Percentiles rank a stretch among this genome's conserved stretches.
These are phyloP conservation scores for Drosophila persimilis DNA, from an alignment of 1,140 invertebrate species.

Conservation along the genomic window DNA sequence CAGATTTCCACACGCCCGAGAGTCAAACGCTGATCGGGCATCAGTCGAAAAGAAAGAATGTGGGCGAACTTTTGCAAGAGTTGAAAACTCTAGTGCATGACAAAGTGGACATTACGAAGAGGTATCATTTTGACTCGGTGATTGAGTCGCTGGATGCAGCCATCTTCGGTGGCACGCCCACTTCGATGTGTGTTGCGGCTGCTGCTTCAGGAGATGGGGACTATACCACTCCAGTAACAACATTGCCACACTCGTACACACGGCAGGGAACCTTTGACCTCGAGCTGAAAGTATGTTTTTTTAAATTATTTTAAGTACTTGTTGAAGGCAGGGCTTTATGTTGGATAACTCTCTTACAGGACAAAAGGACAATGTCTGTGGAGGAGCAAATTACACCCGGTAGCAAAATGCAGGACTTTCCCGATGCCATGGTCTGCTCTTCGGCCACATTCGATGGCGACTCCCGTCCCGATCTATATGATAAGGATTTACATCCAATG, in stretches of 20 bases:
- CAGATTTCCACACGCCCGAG: background rate
- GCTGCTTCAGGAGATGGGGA: background rate
- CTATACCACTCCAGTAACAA: background rate
- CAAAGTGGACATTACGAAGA: conserved; percentile 31
- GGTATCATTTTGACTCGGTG: conserved; percentile 36
- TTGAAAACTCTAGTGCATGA: conserved; percentile 27
- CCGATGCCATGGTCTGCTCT: conserved; percentile 70
- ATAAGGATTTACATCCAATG: conserved; percentile 7
- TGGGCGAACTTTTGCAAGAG: conserved; percentile 24
- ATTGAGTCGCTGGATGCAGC: conserved; percentile 20
- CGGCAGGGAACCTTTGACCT: conserved; percentile 65
- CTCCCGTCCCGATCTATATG: conserved; percentile 9
- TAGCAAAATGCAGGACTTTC: conserved; percentile 43
- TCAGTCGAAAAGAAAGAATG: background rate
- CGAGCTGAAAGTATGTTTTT: conserved; percentile 36
- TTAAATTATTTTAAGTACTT: background rate
- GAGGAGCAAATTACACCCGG: background rate
- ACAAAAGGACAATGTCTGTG: conserved; percentile 4
- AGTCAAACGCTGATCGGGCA: background rate
- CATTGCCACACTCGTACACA: conserved; percentile 32
- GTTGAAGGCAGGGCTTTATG: background rate
- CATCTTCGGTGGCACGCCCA: background rate
- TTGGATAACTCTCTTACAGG: conserved; percentile 5
- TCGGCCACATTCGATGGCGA: conserved; percentile 73
- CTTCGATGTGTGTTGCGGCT: background rate